Evolutionary conservation across 2,113 vertebrate genomes (phyloP).

Genomic region (Triplophysa dalaica): DNA sequence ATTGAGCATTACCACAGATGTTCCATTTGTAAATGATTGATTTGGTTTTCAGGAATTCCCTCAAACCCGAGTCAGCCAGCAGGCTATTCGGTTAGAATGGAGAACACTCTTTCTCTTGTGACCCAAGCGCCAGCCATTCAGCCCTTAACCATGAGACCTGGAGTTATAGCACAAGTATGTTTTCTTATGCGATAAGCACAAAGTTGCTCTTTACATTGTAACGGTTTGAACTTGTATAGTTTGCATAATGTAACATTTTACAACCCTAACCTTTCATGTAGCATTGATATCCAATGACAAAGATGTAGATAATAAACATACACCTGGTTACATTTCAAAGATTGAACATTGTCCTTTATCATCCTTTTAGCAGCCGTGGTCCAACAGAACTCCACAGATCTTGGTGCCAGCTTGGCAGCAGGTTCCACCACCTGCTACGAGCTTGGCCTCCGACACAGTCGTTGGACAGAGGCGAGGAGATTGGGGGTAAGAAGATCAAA

Average conservation of each 20-base stretch:
- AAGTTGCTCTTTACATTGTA: neutral
- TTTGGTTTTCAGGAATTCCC: slow-evolving; percentile 75
- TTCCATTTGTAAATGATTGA: neutral
- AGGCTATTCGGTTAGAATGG: slow-evolving; percentile 84
- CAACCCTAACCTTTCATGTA: no score
- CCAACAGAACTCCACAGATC: slow-evolving; percentile 87
- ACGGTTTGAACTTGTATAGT: neutral
- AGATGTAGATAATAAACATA: neutral
- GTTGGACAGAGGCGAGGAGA: slow-evolving; percentile 86
- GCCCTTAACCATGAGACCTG: slow-evolving; percentile 88
- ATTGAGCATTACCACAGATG: neutral
- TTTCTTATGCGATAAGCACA: no score
- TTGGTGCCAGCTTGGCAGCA: slow-evolving; percentile 93
- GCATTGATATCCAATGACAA: neutral
- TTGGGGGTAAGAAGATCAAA: slow-evolving; percentile 85
- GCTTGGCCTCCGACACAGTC: slow-evolving; percentile 82
- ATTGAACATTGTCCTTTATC: neutral
- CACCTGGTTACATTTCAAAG: neutral
- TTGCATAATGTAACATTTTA: no score
- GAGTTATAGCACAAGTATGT: slow-evolving; percentile 89
- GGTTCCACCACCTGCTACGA: slow-evolving; percentile 81
- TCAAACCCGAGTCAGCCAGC: slow-evolving; percentile 85
- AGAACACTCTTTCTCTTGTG: slow-evolving; percentile 87
- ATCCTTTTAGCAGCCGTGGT: slow-evolving; percentile 81
- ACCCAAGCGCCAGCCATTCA: slow-evolving; percentile 90